Conservation (phyloP, 2,113 vertebrate genomes). For the Dipodomys merriami region DNA sequence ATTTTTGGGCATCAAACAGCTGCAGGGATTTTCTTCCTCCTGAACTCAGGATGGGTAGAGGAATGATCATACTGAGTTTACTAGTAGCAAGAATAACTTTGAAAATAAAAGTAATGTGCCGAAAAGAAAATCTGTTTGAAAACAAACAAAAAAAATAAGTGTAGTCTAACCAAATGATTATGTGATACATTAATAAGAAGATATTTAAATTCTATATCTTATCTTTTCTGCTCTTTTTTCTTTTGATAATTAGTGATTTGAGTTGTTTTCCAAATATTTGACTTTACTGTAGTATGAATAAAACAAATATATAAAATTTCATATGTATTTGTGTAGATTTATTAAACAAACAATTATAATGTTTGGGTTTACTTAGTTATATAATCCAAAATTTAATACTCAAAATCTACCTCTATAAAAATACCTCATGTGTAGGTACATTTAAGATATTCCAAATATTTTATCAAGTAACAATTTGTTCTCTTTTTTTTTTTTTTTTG, state of each 20-base stretch:
- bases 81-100: conserved; percentile 65
- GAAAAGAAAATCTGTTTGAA: conserved; percentile 18
- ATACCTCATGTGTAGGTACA: not conserved
- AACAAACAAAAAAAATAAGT: not conserved
- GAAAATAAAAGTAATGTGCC: conserved; percentile 52
- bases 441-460: conserved; percentile 40
- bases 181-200: conserved; percentile 28
- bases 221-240: not conserved
- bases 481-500: no score
- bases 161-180: not conserved
- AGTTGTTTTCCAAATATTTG: conserved; percentile 38
- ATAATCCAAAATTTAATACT: not conserved
- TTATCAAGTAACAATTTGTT: conserved; percentile 12
- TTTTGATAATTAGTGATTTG: not conserved
- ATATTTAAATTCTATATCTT: not conserved
- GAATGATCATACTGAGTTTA: conserved; percentile 43
- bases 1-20: conserved; percentile 67
- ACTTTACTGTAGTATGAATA: conserved; percentile 3
- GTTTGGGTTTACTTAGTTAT: not conserved
- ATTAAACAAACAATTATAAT: not conserved
- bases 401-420: not conserved
- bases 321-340: not conserved
- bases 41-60: conserved; percentile 40
- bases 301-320: conserved; percentile 5
- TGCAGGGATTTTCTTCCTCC: conserved; percentile 61